phyloP scores from a whole-genome alignment of 2,888 invertebrate species.

The Drosophila mimica region DNA sequence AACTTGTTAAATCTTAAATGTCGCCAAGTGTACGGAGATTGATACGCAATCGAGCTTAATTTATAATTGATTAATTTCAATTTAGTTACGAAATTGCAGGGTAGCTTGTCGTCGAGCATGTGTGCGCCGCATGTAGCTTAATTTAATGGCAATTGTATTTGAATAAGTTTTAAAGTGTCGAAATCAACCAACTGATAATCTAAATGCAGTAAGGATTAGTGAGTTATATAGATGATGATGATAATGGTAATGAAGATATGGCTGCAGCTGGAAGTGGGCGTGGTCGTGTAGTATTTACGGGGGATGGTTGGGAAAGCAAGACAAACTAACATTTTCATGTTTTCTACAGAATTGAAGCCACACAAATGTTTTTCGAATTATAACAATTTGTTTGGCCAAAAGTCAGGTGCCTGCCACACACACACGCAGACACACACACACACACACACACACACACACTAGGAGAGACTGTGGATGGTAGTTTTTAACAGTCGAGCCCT shows the following conservation, averaged over 20 bases:
- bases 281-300: not conserved
- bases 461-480: not conserved
- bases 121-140: not conserved
- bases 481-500: slow-evolving; percentile 52
- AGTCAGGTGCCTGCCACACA: slow-evolving; percentile 58
- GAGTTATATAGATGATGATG: slow-evolving; percentile 4
- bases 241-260: slow-evolving; percentile 1
- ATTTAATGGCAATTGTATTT: slow-evolving; percentile 5
- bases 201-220: slow-evolving; percentile 32
- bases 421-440: slow-evolving; percentile 12
- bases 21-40: not conserved
- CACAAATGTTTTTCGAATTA: slow-evolving; percentile 61
- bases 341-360: slow-evolving; percentile 49
- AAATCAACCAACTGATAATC: slow-evolving; percentile 52
- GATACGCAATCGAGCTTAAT: not conserved
- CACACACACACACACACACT: not conserved
- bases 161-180: slow-evolving; percentile 18
- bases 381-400: slow-evolving; percentile 59
- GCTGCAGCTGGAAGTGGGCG: slow-evolving; percentile 1
- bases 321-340: slow-evolving; percentile 29
- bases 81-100: not conserved
- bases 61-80: not conserved
- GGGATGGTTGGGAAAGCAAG: not conserved
- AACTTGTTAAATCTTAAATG: too few species aligned
- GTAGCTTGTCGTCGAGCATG: not conserved